Conservation (phyloP, 2,113 vertebrate genomes). For the Plecturocebus donacophilus region DNA sequence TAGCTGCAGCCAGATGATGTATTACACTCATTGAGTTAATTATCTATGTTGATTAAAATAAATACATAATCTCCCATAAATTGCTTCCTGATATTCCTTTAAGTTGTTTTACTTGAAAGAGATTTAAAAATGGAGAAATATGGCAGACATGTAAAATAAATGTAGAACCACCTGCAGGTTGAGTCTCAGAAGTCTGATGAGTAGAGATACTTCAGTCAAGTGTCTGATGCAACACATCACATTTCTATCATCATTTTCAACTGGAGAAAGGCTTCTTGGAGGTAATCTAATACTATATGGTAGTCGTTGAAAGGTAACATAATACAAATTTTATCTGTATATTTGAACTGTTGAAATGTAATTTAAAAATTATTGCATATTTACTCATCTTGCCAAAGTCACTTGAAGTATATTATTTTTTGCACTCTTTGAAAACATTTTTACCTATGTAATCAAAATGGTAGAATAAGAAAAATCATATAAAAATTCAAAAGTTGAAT, state of each 20-base stretch:
- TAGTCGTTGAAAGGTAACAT: background rate
- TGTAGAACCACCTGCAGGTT: constrained; percentile 51
- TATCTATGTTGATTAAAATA: constrained; percentile 67
- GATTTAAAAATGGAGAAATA: constrained; percentile 56
- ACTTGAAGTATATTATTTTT: background rate
- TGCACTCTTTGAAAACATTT: background rate
- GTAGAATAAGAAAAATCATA: background rate
- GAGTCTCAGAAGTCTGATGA: constrained; percentile 35
- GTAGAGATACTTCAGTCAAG: constrained; percentile 60
- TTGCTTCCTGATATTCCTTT: constrained; percentile 64
- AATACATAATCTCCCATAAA: constrained; percentile 60
- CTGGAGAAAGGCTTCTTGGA: background rate
- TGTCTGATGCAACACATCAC: background rate
- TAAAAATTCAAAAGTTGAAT: background rate
- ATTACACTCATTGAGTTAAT: constrained; percentile 52
- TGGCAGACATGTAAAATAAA: constrained; percentile 51
- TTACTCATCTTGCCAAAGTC: background rate
- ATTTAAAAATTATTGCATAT: constrained; percentile 34
- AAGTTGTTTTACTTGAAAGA: constrained; percentile 61
- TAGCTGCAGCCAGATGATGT: constrained; percentile 39
- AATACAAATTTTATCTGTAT: background rate
- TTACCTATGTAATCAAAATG: background rate
- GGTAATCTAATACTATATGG: background rate
- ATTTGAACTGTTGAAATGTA: background rate
- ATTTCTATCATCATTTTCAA: constrained; percentile 37